phyloP scores from a whole-genome alignment of 2,888 invertebrate species.

The Ptychoptera contaminata region DNA sequence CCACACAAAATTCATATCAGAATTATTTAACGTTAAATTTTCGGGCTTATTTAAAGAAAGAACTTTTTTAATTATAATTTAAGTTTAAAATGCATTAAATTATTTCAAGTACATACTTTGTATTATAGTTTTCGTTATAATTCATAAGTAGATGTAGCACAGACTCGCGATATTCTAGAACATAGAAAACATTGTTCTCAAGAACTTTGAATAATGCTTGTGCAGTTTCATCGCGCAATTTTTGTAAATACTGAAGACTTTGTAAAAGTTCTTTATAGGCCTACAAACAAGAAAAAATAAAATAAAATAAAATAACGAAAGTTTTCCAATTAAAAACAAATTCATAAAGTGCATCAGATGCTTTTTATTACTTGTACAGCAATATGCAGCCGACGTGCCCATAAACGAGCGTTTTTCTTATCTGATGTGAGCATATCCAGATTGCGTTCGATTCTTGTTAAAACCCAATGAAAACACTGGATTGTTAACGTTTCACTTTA shows the following conservation, averaged over 20 bases:
- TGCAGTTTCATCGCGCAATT: slow-evolving; percentile 49
- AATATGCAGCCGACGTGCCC: slow-evolving; percentile 76
- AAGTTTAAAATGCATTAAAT: no score
- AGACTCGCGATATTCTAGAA: slow-evolving; percentile 85
- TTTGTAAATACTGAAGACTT: slow-evolving; percentile 71
- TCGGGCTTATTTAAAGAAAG: no score
- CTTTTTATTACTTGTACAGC: slow-evolving; percentile 39
- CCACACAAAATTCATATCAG: slow-evolving; percentile 12
- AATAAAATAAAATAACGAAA: neutral
- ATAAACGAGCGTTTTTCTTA: slow-evolving; percentile 65
- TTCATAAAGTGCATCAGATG: neutral
- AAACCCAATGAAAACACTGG: slow-evolving; percentile 79
- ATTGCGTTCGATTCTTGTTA: slow-evolving; percentile 54
- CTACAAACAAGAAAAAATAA: slow-evolving; percentile 29
- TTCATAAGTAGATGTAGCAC: slow-evolving; percentile 61
- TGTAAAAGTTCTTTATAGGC: slow-evolving; percentile 69
- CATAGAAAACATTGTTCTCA: slow-evolving; percentile 84
- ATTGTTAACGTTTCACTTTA: slow-evolving; percentile 82
- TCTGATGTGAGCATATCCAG: slow-evolving; percentile 76
- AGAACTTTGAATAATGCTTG: slow-evolving; percentile 70
- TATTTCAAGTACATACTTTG: slow-evolving; percentile 41
- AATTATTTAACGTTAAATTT: slow-evolving; percentile 3
- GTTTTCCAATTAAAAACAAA: slow-evolving; percentile 1
- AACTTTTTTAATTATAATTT: no score
- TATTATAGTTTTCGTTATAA: slow-evolving; percentile 75